Percentiles rank a stretch among this genome's conserved stretches.
Conservation (phyloP, 2,888 invertebrate genomes). For the Eupithecia dodoneata region DNA sequence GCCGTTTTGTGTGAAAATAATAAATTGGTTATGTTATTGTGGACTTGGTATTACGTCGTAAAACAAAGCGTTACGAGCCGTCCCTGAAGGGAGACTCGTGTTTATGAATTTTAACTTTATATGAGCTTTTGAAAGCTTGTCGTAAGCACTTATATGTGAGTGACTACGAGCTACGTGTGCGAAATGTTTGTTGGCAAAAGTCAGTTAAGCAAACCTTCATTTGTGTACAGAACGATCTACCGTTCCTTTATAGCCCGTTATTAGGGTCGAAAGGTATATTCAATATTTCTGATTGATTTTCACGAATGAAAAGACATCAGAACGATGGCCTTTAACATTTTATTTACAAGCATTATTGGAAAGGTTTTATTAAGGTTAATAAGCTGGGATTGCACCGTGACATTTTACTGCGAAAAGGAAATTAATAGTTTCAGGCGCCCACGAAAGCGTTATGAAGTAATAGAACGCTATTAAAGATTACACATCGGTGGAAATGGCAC, state of each 20-base stretch:
- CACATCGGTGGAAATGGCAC: neutral
- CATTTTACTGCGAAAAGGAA: neutral
- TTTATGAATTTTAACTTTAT: constrained; percentile 54
- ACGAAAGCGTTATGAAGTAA: neutral
- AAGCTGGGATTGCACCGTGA: neutral
- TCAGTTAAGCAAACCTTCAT: neutral
- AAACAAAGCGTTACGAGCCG: constrained; percentile 55
- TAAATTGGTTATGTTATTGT: constrained; percentile 57
- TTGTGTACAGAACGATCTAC: constrained; percentile 42
- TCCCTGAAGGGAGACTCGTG: constrained; percentile 45
- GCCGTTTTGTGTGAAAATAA: constrained; percentile 57
- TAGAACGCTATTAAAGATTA: neutral
- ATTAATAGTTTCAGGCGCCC: neutral
- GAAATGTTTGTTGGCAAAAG: constrained; percentile 8
- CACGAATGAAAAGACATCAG: neutral
- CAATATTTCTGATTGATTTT: neutral
- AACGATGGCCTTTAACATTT: neutral
- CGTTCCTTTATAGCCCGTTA: neutral
- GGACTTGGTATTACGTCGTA: constrained; percentile 56
- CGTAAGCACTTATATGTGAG: constrained; percentile 26
- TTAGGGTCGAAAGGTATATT: neutral
- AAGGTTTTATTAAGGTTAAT: neutral
- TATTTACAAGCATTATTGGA: neutral
- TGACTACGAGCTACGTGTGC: constrained; percentile 13
- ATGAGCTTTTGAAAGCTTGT: constrained; percentile 50